Conservation (phyloP, 2,888 invertebrate species). For the Melanotus villosus region DNA sequence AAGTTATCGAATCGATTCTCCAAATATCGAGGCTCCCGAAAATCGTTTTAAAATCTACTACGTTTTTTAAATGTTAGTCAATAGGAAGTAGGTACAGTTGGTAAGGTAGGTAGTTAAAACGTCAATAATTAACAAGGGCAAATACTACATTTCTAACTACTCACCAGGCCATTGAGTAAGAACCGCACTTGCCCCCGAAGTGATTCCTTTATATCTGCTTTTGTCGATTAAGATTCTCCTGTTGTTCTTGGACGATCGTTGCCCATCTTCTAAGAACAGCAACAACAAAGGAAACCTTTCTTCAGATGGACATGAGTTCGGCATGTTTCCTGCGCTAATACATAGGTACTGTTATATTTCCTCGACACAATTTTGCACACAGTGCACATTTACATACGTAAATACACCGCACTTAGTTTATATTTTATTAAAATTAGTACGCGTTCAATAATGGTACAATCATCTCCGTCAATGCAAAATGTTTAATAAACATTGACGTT, state of each 20-base stretch:
- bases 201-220: slow-evolving; percentile 62
- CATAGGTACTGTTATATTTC: slow-evolving; percentile 1
- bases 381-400: slow-evolving; percentile 33
- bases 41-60: too few species aligned
- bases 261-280: slow-evolving; percentile 61
- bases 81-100: too few species aligned
- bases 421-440: slow-evolving; percentile 22
- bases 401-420: slow-evolving; percentile 16
- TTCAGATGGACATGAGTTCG: slow-evolving; percentile 51
- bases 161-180: slow-evolving; percentile 68
- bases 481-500: slow-evolving; percentile 37
- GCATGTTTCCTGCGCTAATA: slow-evolving; percentile 30
- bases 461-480: slow-evolving; percentile 26
- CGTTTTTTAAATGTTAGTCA: too few species aligned
- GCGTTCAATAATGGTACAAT: slow-evolving; percentile 12
- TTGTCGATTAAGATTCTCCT: slow-evolving; percentile 60
- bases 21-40: too few species aligned
- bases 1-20: too few species aligned
- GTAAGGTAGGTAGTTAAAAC: too few species aligned
- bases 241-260: slow-evolving; percentile 54
- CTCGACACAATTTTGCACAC: slow-evolving; percentile 24
- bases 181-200: slow-evolving; percentile 64
- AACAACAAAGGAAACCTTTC: slow-evolving; percentile 65
- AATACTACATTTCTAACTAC: too few species aligned
- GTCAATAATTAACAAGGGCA: too few species aligned